Base-by-base conservation (phyloP, 1,140 invertebrate species). In the Pseudomyrmex cubaensis region DNA sequence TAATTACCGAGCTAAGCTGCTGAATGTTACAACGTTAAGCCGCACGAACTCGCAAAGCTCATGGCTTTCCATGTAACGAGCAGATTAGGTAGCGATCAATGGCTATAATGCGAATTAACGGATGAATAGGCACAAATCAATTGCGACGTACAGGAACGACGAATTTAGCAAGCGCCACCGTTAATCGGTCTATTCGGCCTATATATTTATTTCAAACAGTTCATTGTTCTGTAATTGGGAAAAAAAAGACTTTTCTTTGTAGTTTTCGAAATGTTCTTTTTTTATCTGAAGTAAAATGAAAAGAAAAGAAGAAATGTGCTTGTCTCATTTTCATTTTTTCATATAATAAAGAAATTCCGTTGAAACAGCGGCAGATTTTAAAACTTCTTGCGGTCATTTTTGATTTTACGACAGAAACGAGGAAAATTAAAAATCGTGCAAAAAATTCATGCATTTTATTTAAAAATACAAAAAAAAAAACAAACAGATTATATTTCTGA, bases 41-140 rank as follows among this genome's bases (percentile, higher is more conserved):
- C 66, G 20, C 54, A 35, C n/a, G 9, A 80, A 46, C 66, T 59
- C 15, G 22, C 9, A 25, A 15, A 48, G 12, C 12, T 78, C 20
- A 22, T 56, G 35, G 75, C 54, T 78, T 59, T 66, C 74, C 35
- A 22, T 70, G 20, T 22, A 56, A 9, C 4, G 5, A 25, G 10
- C 10, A n/a, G 22, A 80, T 78, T 78, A 72, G 20, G 0, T 15
- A 54, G n/a, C 12, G n/a, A 76, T 64, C 74, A 54, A 15, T 22
- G 44, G 22, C 10, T 70, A 35, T 25, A 20, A 59, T 59, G 15
- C 22, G 46, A 77, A 72, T 80, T 70, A 59, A 56, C 15, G 44
- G 22, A 9, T 80, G 76, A 80, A 80, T 72, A 80, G 66, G n/a
- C 59, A 48, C 56, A 72, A 80, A 80, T 80, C 54, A 72, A 80